phyloP scores from a whole-genome alignment of 2,888 invertebrate species.

The Lithophane leautieri region DNA sequence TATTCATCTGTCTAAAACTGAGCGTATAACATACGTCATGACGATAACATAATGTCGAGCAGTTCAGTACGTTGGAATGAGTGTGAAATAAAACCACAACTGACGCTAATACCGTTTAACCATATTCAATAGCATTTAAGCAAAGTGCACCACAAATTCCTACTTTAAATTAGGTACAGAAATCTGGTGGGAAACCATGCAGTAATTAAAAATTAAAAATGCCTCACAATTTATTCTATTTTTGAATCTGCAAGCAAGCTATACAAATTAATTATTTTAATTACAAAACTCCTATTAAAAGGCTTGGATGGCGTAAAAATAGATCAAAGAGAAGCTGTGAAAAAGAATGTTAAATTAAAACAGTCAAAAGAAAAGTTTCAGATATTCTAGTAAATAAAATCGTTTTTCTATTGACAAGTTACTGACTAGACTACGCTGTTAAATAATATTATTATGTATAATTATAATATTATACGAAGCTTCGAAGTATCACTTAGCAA shows the following conservation, averaged over 20 bases:
- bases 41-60: constrained; percentile 6
- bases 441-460: background rate
- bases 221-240: constrained; percentile 5
- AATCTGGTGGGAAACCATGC: background rate
- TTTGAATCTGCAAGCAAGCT: constrained; percentile 10
- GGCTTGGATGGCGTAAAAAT: constrained; percentile 25
- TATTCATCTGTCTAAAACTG: constrained; percentile 5
- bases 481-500: background rate
- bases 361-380: background rate
- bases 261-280: constrained; percentile 49
- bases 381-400: background rate
- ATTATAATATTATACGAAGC: background rate
- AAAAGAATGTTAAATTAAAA: background rate
- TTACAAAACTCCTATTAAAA: constrained; percentile 44
- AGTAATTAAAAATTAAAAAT: constrained; percentile 32
- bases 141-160: background rate
- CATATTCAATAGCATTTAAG: background rate
- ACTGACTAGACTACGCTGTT: background rate
- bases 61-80: background rate
- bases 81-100: background rate
- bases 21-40: constrained; percentile 3
- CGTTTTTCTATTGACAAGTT: background rate
- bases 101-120: background rate
- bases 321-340: constrained; percentile 35
- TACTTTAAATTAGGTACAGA: background rate